Percentiles rank a stretch among this genome's conserved stretches.
Evolutionary conservation across 2,113 vertebrate species (phyloP).

Genomic region (Cariama cristata): DNA sequence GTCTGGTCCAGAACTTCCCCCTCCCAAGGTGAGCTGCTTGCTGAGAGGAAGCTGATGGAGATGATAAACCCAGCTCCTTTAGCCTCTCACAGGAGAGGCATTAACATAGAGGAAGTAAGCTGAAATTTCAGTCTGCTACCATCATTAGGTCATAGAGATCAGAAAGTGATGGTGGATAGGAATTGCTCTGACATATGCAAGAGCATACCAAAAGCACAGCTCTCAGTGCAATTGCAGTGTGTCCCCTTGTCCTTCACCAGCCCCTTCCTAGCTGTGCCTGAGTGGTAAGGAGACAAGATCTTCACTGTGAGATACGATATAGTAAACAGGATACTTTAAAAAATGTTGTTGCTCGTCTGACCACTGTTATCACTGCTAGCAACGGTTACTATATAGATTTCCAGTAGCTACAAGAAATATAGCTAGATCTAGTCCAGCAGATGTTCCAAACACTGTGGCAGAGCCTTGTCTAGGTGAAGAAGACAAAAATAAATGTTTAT

Average conservation of each 20-base stretch:
- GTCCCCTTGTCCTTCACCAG: not conserved
- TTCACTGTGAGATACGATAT: not conserved
- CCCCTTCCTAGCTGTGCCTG: not conserved
- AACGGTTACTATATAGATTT: not conserved
- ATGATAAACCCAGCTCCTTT: not conserved
- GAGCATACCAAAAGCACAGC: not conserved
- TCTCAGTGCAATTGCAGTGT: not conserved
- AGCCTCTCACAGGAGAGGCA: not conserved
- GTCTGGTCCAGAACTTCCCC: not conserved
- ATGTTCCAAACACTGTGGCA: not conserved
- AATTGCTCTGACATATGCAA: not conserved
- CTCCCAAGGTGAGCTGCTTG: not conserved
- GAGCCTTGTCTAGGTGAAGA: not conserved
- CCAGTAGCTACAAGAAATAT: not conserved
- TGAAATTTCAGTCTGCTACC: not conserved
- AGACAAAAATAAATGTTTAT: slow-evolving; percentile 37
- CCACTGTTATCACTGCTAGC: not conserved
- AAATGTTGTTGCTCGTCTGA: not conserved
- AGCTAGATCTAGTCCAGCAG: not conserved
- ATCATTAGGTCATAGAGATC: not conserved
- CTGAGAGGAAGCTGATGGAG: not conserved
- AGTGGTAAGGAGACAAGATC: not conserved
- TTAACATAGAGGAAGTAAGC: not conserved
- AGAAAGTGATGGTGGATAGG: not conserved
- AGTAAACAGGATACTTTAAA: not conserved